Percentiles rank a stretch among this genome's conserved stretches.
Conservation (phyloP, 1,140 invertebrate species). For the Drosophila obscura region DNA sequence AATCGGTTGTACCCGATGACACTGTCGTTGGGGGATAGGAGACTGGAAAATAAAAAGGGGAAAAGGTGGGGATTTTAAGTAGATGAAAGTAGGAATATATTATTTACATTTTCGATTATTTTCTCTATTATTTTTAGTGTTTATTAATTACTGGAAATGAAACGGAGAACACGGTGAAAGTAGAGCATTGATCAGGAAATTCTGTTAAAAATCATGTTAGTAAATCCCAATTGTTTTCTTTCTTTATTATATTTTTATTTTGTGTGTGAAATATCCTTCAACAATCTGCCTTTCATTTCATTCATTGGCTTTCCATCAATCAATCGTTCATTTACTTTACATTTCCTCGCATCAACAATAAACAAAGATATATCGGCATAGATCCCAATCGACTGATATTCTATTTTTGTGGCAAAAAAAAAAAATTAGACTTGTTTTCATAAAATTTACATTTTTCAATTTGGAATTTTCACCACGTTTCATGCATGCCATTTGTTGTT, state of each 20-base stretch:
- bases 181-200: too few species aligned
- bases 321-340: slow-evolving; percentile 28
- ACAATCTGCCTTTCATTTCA: slow-evolving; percentile 14
- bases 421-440: slow-evolving; percentile 36
- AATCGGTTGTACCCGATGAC: slow-evolving; percentile 63
- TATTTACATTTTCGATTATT: too few species aligned
- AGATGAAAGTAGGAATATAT: background rate
- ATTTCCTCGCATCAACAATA: slow-evolving; percentile 12
- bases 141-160: too few species aligned
- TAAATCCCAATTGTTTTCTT: too few species aligned
- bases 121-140: too few species aligned
- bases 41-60: slow-evolving; percentile 41
- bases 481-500: background rate
- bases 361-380: slow-evolving; percentile 9
- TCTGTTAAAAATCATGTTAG: too few species aligned
- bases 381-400: slow-evolving; percentile 8
- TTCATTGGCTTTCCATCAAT: background rate
- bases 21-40: slow-evolving; percentile 76
- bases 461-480: slow-evolving; percentile 63
- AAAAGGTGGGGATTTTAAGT: background rate
- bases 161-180: too few species aligned
- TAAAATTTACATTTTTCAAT: slow-evolving; percentile 66
- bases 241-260: too few species aligned
- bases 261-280: background rate
- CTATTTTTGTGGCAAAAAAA: slow-evolving; percentile 21